These are phyloP conservation scores for Acanthosepion lycidas DNA, from an alignment of 2,888 invertebrate genomes.

Conservation along the genomic window DNA sequence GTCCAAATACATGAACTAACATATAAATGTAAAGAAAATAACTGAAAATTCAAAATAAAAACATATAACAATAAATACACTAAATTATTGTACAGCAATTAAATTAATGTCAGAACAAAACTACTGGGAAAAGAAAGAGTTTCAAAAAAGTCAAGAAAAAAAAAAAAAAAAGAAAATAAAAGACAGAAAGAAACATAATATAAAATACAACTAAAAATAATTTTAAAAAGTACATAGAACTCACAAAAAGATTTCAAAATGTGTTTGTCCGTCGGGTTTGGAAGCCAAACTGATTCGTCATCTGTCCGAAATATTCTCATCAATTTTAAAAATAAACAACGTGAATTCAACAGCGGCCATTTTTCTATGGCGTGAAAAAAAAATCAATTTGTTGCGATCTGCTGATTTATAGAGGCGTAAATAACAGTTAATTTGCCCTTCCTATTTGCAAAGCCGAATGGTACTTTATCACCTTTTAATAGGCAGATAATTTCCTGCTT, in stretches of 20 bases:
- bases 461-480: slow-evolving; percentile 33
- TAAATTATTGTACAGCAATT: too few relatives aligned
- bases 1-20: too few relatives aligned
- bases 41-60: too few relatives aligned
- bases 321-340: background rate
- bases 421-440: background rate
- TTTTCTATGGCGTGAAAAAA: background rate
- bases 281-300: background rate
- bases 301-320: background rate
- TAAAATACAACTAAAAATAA: too few relatives aligned
- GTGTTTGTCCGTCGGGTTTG: too few relatives aligned
- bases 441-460: background rate
- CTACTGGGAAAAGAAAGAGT: background rate
- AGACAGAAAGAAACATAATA: too few relatives aligned
- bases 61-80: too few relatives aligned
- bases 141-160: too few relatives aligned
- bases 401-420: background rate
- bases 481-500: background rate
- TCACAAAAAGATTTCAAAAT: too few relatives aligned
- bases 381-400: background rate
- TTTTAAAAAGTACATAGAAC: too few relatives aligned
- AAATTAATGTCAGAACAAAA: background rate
- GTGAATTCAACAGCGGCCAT: background rate
- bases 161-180: too few relatives aligned
- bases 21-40: too few relatives aligned